A percentile compares a stretch with the other conserved stretches of the same genome.
phyloP scores from a whole-genome alignment of 2,797 vertebrate species.

The Gymnothorax javanicus region DNA sequence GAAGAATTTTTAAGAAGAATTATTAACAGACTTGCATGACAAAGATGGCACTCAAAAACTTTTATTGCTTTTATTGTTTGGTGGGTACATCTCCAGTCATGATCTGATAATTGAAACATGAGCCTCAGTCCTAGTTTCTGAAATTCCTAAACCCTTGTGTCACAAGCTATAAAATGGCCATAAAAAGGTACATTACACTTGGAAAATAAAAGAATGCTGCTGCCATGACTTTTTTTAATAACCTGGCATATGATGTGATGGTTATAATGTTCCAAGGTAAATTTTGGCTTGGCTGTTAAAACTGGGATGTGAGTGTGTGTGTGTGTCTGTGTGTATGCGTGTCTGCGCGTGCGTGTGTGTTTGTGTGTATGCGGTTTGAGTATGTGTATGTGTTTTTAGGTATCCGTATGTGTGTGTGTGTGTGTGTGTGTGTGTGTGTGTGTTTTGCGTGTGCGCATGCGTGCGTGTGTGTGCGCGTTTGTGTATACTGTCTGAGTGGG shows the following conservation, averaged over 20 bases:
- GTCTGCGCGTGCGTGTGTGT: too few species aligned
- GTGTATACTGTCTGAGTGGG: constrained; percentile 16
- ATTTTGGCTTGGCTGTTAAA: constrained; percentile 26
- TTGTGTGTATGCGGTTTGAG: neutral
- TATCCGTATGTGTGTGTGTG: constrained; percentile 17
- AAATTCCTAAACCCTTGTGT: constrained; percentile 47
- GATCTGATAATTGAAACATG: constrained; percentile 27
- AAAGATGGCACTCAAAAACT: constrained; percentile 17
- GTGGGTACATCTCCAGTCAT: constrained; percentile 37
- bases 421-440: too few species aligned
- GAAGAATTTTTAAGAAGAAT: neutral
- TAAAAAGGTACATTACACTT: constrained; percentile 41
- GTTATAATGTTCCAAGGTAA: constrained; percentile 31
- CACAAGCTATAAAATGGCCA: constrained; percentile 48
- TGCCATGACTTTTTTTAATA: constrained; percentile 32
- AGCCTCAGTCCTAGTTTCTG: constrained; percentile 12
- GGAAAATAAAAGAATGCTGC: constrained; percentile 44
- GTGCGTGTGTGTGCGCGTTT: neutral
- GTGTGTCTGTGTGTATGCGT: too few species aligned
- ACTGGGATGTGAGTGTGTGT: constrained; percentile 36
- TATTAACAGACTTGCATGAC: constrained; percentile 8
- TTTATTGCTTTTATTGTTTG: constrained; percentile 28
- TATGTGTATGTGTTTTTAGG: too few species aligned
- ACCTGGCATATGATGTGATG: constrained; percentile 39
- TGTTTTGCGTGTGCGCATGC: too few species aligned